phyloP scores from a whole-genome alignment of 1,140 invertebrate genomes.

The Orius laevigatus region DNA sequence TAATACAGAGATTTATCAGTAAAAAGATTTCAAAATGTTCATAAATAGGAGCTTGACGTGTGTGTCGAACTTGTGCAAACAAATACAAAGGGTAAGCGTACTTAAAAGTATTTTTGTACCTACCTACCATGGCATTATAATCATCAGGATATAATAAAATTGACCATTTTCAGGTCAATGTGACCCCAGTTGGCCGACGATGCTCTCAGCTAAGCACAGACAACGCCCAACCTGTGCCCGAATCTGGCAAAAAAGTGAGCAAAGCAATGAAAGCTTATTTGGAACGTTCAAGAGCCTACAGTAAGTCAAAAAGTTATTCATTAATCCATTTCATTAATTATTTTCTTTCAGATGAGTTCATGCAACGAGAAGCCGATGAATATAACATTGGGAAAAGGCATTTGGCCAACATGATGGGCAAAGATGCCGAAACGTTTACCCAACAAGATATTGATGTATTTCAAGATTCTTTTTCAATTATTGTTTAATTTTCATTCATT shows the following conservation, averaged over 20 bases:
- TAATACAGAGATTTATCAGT: no score
- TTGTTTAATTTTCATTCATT: conserved; percentile 20
- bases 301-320: conserved; percentile 28
- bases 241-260: conserved; percentile 38
- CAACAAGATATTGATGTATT: conserved; percentile 80
- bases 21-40: no score
- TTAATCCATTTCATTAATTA: conserved; percentile 13
- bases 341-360: conserved; percentile 51
- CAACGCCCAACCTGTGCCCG: neutral
- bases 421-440: conserved; percentile 70
- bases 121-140: no score
- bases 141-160: no score
- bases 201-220: neutral
- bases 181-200: no score
- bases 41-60: no score
- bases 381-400: conserved; percentile 86
- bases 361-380: conserved; percentile 61
- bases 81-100: no score
- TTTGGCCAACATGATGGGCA: conserved; percentile 97
- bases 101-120: no score
- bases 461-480: conserved; percentile 24
- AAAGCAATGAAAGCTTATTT: conserved; percentile 81
- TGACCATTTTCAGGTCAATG: no score
- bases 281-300: conserved; percentile 58
- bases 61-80: no score